These are phyloP conservation scores for Lissocephala sabroskyi DNA, from an alignment of 2,888 invertebrate genomes.

Conservation along the genomic window DNA sequence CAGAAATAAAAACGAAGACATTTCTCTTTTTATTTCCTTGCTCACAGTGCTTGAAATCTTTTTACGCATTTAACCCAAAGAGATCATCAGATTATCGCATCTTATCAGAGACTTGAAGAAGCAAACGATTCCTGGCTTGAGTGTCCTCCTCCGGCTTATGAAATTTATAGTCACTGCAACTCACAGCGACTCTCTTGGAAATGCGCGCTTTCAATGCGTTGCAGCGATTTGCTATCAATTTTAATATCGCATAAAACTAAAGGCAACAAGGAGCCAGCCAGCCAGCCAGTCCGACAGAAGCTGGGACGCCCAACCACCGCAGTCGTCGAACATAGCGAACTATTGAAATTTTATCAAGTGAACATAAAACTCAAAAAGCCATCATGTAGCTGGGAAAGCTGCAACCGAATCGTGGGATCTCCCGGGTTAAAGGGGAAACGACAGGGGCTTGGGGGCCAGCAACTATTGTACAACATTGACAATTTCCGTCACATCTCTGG, in stretches of 20 bases:
- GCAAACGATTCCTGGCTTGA: too few species aligned
- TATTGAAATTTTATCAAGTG: constrained; percentile 64
- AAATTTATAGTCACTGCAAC: too few species aligned
- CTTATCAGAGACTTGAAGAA: too few species aligned
- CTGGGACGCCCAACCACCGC: constrained; percentile 5
- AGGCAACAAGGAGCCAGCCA: constrained; percentile 34
- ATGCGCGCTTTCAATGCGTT: constrained; percentile 30
- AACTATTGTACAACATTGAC: constrained; percentile 69
- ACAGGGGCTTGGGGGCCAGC: constrained; percentile 19
- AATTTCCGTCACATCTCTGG: constrained; percentile 66
- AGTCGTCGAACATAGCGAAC: constrained; percentile 18
- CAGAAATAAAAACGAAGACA: too few species aligned
- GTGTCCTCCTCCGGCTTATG: too few species aligned
- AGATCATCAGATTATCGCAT: too few species aligned
- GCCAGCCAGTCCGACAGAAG: constrained; percentile 52
- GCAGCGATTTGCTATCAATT: constrained; percentile 59
- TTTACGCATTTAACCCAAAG: too few species aligned
- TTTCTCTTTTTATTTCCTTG: too few species aligned
- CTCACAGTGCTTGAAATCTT: too few species aligned
- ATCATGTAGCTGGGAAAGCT: constrained; percentile 45
- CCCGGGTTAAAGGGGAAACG: neutral
- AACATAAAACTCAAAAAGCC: constrained; percentile 63
- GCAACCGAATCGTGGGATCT: neutral
- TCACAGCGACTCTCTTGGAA: too few species aligned
- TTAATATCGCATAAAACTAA: constrained; percentile 62